These are phyloP conservation scores for Globia sparganii DNA, from an alignment of 2,888 invertebrate species.

Conservation along the genomic window DNA sequence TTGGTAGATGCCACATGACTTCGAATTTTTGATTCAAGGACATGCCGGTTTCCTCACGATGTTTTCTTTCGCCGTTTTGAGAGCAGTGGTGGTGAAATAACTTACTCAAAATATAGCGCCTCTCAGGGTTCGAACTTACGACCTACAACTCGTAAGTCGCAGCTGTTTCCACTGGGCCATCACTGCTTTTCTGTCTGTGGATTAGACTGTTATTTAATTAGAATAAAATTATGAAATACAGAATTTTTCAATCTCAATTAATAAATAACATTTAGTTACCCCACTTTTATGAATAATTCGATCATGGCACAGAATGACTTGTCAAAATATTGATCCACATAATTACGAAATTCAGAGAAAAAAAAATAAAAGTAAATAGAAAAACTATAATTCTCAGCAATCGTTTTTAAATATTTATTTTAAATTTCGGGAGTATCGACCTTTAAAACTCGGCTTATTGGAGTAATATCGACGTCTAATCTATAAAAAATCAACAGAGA, in stretches of 20 bases:
- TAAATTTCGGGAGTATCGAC: conserved; percentile 82
- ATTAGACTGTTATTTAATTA: no score
- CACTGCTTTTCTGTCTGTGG: not conserved
- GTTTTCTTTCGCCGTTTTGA: no score
- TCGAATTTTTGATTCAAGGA: no score
- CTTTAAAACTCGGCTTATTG: conserved; percentile 70
- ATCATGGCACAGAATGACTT: not conserved
- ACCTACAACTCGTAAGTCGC: not conserved
- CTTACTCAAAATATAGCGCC: no score
- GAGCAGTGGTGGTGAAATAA: no score
- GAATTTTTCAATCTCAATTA: not conserved
- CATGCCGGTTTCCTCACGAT: no score
- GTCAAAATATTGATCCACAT: not conserved
- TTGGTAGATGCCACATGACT: no score
- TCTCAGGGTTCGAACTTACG: not conserved
- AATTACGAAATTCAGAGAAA: conserved; percentile 10
- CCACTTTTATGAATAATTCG: not conserved
- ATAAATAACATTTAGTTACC: not conserved
- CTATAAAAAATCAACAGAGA: conserved; percentile 87
- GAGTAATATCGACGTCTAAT: conserved; percentile 79
- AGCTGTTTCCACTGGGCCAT: not conserved
- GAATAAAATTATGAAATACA: not conserved
- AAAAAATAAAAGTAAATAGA: not conserved
- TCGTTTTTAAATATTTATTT: conserved; percentile 79
- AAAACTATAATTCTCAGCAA: conserved; percentile 66